A percentile compares a stretch with the other conserved stretches of the same genome.
Evolutionary conservation across 2,888 invertebrate genomes (phyloP).

Genomic region (Andrena praecox): DNA sequence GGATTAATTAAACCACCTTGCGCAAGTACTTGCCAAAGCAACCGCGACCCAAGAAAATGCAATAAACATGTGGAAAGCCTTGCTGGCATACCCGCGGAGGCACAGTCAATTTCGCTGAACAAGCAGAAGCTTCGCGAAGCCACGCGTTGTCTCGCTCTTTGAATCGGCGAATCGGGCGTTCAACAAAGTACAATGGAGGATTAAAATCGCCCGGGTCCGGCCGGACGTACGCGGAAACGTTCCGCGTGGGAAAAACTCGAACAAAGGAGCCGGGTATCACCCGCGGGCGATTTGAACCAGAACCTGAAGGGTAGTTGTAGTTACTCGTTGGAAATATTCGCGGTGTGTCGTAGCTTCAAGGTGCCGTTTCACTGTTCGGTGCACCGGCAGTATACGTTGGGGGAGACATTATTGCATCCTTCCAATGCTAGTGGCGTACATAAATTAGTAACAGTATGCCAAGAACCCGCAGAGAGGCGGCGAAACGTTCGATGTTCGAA

Average conservation of each 20-base stretch:
- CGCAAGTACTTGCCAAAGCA: too few species aligned
- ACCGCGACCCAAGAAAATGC: background rate
- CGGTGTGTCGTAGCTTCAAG: background rate
- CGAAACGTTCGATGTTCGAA: conserved; percentile 8
- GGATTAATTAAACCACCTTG: too few species aligned
- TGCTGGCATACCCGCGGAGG: background rate
- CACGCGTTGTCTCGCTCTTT: background rate
- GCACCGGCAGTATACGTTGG: background rate
- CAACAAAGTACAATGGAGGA: background rate
- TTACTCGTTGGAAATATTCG: background rate
- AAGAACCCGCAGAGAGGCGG: background rate
- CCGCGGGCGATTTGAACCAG: background rate
- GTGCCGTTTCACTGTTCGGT: background rate
- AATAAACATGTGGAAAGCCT: background rate
- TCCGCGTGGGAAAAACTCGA: conserved; percentile 1
- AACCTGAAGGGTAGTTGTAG: background rate
- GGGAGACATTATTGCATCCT: too few species aligned
- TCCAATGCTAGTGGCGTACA: background rate
- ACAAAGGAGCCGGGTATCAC: background rate
- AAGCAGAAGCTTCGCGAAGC: background rate
- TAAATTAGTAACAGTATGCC: background rate
- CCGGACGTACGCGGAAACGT: background rate
- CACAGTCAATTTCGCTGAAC: background rate
- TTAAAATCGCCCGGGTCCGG: background rate
- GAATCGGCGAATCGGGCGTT: background rate